Conservation (phyloP, 2,888 invertebrate genomes). For the Melanostoma scalare region DNA sequence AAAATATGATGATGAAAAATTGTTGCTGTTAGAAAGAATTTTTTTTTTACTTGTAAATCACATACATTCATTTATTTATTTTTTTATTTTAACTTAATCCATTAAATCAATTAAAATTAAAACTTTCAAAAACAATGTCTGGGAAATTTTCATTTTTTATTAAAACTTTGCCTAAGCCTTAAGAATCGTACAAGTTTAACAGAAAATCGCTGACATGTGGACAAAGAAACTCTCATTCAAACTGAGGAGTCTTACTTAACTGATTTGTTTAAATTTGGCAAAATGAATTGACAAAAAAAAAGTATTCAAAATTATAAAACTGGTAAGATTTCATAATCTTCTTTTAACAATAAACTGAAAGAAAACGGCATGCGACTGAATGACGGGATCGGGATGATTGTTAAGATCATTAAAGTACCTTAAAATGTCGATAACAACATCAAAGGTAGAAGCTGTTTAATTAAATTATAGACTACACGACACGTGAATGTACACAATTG, state of each 20-base stretch:
- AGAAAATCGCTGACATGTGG: neutral
- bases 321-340: constrained; percentile 43
- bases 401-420: constrained; percentile 9
- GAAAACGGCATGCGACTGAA: constrained; percentile 12
- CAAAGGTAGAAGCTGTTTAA: neutral
- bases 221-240: no score
- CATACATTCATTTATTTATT: constrained; percentile 1
- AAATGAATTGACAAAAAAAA: constrained; percentile 8
- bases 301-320: constrained; percentile 19
- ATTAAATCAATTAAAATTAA: no score
- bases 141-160: no score
- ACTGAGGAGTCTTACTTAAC: constrained; percentile 16
- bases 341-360: constrained; percentile 29
- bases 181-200: no score
- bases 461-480: neutral
- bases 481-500: constrained; percentile 1
- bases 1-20: constrained; percentile 53
- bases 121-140: no score
- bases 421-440: constrained; percentile 21
- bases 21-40: constrained; percentile 38
- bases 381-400: neutral
- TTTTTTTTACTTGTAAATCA: constrained; percentile 8
- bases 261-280: constrained; percentile 37
- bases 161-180: no score
- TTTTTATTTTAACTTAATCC: neutral